A percentile compares a stretch with the other conserved stretches of the same genome.
These are phyloP conservation scores for Scalopus aquaticus DNA, from an alignment of 2,113 vertebrate genomes.

Conservation along the genomic window DNA sequence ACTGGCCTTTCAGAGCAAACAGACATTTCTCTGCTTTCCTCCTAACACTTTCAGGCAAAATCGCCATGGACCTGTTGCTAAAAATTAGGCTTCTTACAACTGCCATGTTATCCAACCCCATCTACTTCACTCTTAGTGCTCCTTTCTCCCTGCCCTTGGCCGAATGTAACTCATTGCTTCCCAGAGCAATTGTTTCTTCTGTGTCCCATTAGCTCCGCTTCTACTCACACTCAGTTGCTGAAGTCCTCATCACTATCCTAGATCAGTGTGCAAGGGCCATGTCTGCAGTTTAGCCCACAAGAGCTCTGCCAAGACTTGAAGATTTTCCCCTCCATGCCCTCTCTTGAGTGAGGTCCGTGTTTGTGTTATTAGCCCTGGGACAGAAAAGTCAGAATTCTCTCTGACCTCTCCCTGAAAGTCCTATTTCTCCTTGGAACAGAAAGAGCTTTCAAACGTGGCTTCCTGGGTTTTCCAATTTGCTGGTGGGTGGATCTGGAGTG, in stretches of 20 bases:
- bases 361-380: conserved; percentile 13
- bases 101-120: conserved; percentile 10
- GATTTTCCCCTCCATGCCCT: conserved; percentile 23
- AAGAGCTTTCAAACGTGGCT: conserved; percentile 55
- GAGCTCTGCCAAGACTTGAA: background rate
- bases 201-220: background rate
- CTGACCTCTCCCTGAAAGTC: conserved; percentile 57
- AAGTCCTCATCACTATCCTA: background rate
- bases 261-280: background rate
- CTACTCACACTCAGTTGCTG: background rate
- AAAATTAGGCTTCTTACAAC: conserved; percentile 41
- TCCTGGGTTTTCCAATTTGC: conserved; percentile 45
- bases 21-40: conserved; percentile 35
- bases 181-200: background rate
- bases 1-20: conserved; percentile 11
- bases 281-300: background rate
- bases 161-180: conserved; percentile 47
- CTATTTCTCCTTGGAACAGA: conserved; percentile 64
- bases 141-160: conserved; percentile 2
- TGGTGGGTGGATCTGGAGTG: conserved; percentile 60
- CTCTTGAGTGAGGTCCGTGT: conserved; percentile 41
- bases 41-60: background rate
- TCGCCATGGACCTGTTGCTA: background rate
- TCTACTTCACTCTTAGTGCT: background rate
- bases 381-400: conserved; percentile 52